A percentile compares a stretch with the other conserved stretches of the same genome.
Evolutionary conservation across 1,140 invertebrate genomes (phyloP).

Genomic region (Aphelinus certus): DNA sequence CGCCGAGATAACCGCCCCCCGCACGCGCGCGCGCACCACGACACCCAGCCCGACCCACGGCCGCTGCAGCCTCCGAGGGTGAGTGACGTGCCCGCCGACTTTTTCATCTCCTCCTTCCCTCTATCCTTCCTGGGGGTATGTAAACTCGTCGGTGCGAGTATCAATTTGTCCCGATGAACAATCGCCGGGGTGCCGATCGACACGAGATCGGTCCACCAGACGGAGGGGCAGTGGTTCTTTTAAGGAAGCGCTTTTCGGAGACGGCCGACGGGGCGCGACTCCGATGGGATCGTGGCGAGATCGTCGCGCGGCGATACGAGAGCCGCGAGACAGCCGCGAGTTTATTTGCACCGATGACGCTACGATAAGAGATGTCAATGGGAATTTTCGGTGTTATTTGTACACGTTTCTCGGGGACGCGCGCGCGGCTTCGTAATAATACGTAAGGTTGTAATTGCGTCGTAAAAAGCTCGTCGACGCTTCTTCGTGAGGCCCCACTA

Average conservation of each 20-base stretch:
- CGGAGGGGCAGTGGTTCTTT: not conserved
- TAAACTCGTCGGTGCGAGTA: not conserved
- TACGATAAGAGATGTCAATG: conserved; percentile 14
- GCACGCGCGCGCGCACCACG: not conserved
- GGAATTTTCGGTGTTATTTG: conserved; percentile 15
- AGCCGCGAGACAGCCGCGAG: conserved; percentile 2
- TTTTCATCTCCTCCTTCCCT: not conserved
- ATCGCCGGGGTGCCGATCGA: too few relatives aligned
- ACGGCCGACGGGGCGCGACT: not conserved
- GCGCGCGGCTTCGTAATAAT: too few relatives aligned
- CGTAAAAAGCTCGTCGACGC: too few relatives aligned
- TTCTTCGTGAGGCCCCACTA: too few relatives aligned
- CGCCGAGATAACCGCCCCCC: conserved; percentile 10
- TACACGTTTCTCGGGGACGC: not conserved
- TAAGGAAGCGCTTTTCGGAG: too few relatives aligned
- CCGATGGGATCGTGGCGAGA: not conserved
- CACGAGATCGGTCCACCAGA: not conserved
- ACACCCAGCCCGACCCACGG: too few relatives aligned
- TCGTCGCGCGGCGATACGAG: not conserved
- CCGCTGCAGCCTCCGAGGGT: conserved; percentile 5
- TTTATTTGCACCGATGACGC: conserved; percentile 21
- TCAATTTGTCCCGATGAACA: not conserved
- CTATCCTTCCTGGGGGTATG: not conserved
- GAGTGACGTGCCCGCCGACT: not conserved
- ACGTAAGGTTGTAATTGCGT: too few relatives aligned